These are phyloP conservation scores for Coregonus ussuriensis DNA, from an alignment of 2,797 vertebrate genomes.

Conservation along the genomic window DNA sequence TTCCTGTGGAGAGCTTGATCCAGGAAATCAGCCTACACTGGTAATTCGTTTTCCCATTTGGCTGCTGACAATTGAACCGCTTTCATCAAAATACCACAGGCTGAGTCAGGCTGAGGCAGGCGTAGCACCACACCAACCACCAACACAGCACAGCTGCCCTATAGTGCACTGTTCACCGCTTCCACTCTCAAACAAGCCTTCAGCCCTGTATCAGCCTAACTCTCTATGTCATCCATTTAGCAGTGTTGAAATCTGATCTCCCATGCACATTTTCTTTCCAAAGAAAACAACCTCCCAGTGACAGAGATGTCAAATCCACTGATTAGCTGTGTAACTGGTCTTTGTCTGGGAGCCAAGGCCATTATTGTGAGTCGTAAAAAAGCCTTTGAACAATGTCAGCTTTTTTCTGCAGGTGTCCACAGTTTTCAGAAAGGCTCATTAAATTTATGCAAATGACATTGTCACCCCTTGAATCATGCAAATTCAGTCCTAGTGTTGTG, in stretches of 20 bases:
- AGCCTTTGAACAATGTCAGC: constrained; percentile 68
- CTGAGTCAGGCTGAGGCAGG: constrained; percentile 40
- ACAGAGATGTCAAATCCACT: constrained; percentile 65
- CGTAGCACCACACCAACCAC: constrained; percentile 35
- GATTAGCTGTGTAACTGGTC: constrained; percentile 63
- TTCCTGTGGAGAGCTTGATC: constrained; percentile 52
- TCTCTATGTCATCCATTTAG: constrained; percentile 67
- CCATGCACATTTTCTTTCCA: constrained; percentile 46
- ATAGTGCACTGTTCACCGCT: constrained; percentile 20
- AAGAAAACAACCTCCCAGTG: constrained; percentile 55
- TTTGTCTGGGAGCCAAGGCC: constrained; percentile 62
- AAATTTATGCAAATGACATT: constrained; percentile 71
- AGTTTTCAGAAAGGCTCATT: constrained; percentile 67
- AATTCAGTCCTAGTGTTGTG: constrained; percentile 59
- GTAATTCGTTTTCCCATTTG: constrained; percentile 70
- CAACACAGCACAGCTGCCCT: constrained; percentile 14
- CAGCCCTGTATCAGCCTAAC: constrained; percentile 50
- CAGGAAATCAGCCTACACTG: constrained; percentile 69
- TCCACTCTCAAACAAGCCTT: constrained; percentile 49
- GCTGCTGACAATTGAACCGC: constrained; percentile 62
- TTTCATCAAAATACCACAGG: constrained; percentile 66
- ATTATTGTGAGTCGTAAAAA: constrained; percentile 63
- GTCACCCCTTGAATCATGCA: constrained; percentile 68
- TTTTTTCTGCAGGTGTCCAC: constrained; percentile 64
- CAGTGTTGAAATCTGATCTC: constrained; percentile 60